A percentile compares a stretch with the other conserved stretches of the same genome.
Conservation (phyloP, 2,797 vertebrate genomes). For the Loris lydekkerianus region DNA sequence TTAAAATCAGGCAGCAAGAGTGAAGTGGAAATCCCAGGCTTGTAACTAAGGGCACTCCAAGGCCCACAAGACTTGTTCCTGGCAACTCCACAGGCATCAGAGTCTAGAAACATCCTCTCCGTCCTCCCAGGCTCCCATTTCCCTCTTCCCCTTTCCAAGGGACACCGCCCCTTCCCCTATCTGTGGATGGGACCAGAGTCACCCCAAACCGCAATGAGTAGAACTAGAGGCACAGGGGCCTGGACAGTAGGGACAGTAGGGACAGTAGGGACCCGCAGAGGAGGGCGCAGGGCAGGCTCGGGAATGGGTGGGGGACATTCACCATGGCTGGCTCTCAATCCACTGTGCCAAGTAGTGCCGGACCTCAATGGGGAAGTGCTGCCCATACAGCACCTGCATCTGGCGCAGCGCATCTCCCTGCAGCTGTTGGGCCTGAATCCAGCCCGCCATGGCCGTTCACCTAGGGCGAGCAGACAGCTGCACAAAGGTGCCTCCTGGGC, state of each 20-base stretch:
- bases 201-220: constrained; percentile 34
- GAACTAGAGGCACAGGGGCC: not conserved
- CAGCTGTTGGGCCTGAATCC: constrained; percentile 97
- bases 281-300: not conserved
- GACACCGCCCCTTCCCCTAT: constrained; percentile 59
- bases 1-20: not conserved
- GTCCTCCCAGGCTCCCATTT: constrained; percentile 7
- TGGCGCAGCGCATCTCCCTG: constrained; percentile 94
- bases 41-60: not conserved
- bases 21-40: not conserved
- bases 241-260: not conserved
- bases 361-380: constrained; percentile 95
- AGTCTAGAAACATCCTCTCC: constrained; percentile 52
- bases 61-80: not conserved
- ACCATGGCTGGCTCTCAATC: constrained; percentile 93
- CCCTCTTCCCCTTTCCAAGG: constrained; percentile 74
- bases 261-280: not conserved
- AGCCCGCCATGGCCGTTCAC: constrained; percentile 94
- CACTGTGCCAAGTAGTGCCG: constrained; percentile 94
- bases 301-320: constrained; percentile 61
- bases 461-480: constrained; percentile 27
- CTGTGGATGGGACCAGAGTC: constrained; percentile 24
- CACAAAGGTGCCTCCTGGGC: not conserved
- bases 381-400: constrained; percentile 93
- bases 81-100: not conserved